Conservation (phyloP, 23 tunicate genomes). For the Ciona savignyi region DNA sequence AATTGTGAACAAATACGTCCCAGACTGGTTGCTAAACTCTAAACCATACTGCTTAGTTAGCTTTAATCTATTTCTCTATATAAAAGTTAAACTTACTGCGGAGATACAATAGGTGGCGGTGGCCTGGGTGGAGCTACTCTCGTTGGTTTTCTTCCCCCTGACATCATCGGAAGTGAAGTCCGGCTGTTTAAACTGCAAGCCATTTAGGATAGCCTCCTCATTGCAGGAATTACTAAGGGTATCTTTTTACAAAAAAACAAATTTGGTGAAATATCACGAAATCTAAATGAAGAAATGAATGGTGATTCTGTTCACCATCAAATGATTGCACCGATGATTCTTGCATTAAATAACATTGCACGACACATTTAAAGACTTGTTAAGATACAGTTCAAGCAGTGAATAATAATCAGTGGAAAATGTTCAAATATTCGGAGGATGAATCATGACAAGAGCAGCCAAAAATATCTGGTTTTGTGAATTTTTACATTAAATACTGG, state of each 20-base stretch:
- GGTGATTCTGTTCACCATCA: background rate
- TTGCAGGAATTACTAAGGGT: background rate
- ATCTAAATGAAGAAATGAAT: background rate
- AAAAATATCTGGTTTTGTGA: too few species aligned
- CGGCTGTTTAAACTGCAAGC: background rate
- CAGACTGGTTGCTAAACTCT: too few species aligned
- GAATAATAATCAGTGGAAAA: too few species aligned
- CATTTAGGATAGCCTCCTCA: background rate
- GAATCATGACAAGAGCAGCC: too few species aligned
- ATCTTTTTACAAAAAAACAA: background rate
- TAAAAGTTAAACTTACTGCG: background rate
- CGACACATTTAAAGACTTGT: too few species aligned
- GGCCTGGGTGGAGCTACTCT: constrained; percentile 11
- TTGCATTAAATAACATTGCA: background rate
- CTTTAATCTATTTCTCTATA: too few species aligned
- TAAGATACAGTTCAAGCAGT: too few species aligned
- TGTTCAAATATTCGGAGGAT: too few species aligned
- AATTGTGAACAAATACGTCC: too few species aligned
- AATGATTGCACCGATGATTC: background rate
- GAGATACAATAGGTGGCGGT: background rate
- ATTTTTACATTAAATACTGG: too few species aligned
- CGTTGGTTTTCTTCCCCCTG: background rate
- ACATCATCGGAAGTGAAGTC: background rate
- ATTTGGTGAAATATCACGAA: background rate
- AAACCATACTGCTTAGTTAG: too few species aligned